phyloP scores from a whole-genome alignment of 1,140 invertebrate species.

The Ctenoplectra terminalis region DNA sequence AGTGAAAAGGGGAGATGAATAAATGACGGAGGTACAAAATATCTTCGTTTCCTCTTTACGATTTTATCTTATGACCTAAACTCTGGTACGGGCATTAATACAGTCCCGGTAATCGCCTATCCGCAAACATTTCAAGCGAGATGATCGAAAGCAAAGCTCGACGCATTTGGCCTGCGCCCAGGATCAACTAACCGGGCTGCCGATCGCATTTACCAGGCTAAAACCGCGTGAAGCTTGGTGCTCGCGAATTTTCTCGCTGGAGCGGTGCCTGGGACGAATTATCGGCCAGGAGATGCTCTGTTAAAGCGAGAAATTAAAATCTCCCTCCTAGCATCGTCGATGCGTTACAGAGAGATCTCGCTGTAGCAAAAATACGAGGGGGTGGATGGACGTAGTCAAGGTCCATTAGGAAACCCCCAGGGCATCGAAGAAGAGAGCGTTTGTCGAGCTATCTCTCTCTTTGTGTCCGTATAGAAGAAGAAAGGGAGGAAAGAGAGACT shows the following conservation, averaged over 20 bases:
- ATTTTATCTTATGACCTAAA: not conserved
- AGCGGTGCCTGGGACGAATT: slow-evolving; percentile 42
- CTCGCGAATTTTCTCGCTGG: slow-evolving; percentile 40
- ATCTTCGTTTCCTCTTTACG: not conserved
- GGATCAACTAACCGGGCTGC: slow-evolving; percentile 2
- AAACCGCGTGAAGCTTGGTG: not conserved
- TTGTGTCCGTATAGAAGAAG: not conserved
- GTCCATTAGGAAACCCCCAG: slow-evolving; percentile 81
- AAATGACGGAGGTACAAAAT: not conserved
- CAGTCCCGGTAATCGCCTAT: not conserved
- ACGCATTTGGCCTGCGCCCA: slow-evolving; percentile 25
- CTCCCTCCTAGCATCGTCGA: slow-evolving; percentile 55
- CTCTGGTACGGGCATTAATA: not conserved
- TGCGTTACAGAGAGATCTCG: slow-evolving; percentile 51
- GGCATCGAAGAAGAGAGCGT: slow-evolving; percentile 62
- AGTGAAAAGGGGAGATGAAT: not conserved
- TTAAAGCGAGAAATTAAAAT: slow-evolving; percentile 72
- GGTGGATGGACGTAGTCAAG: slow-evolving; percentile 49
- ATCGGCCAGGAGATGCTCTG: slow-evolving; percentile 26
- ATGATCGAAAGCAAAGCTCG: slow-evolving; percentile 22
- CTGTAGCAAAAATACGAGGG: slow-evolving; percentile 20
- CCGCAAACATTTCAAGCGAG: not conserved
- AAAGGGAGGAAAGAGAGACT: slow-evolving; percentile 40
- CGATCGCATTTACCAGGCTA: slow-evolving; percentile 2
- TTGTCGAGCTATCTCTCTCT: slow-evolving; percentile 3